phyloP scores from a whole-genome alignment of 2,888 invertebrate species.

The Antheraea assamensis region DNA sequence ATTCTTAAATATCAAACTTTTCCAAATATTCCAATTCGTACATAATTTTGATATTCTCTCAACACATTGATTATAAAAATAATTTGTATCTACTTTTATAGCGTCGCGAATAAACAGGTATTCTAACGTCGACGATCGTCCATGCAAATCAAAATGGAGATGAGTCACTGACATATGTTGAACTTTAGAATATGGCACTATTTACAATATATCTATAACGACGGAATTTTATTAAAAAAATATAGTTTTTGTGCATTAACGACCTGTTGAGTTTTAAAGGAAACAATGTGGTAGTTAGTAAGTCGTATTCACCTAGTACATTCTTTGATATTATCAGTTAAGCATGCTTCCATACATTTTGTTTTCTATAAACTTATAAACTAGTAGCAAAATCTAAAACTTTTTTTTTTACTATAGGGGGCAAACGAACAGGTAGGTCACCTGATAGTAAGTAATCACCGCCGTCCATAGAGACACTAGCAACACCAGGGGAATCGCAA shows the following conservation, averaged over 20 bases:
- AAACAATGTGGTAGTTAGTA: neutral
- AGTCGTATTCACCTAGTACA: neutral
- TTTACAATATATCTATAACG: constrained; percentile 23
- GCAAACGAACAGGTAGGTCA: no score
- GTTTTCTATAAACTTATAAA: neutral
- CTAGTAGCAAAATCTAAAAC: neutral
- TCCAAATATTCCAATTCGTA: constrained; percentile 58
- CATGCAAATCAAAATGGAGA: constrained; percentile 44
- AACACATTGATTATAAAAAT: constrained; percentile 61
- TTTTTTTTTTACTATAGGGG: no score
- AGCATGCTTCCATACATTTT: neutral
- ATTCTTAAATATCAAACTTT: constrained; percentile 10
- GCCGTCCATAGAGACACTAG: no score
- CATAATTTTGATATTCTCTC: constrained; percentile 61
- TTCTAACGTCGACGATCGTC: constrained; percentile 54
- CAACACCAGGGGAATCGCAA: no score
- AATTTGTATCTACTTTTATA: constrained; percentile 70
- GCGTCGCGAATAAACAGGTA: constrained; percentile 61
- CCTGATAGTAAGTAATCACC: no score
- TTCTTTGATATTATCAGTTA: neutral
- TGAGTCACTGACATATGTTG: constrained; percentile 38
- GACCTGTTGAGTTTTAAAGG: neutral
- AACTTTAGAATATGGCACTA: constrained; percentile 40
- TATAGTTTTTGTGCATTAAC: neutral
- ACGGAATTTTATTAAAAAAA: constrained; percentile 18